A percentile compares a stretch with the other conserved stretches of the same genome.
Evolutionary conservation across 2,888 invertebrate species (phyloP).

Genomic region (Tribolium freemani): DNA sequence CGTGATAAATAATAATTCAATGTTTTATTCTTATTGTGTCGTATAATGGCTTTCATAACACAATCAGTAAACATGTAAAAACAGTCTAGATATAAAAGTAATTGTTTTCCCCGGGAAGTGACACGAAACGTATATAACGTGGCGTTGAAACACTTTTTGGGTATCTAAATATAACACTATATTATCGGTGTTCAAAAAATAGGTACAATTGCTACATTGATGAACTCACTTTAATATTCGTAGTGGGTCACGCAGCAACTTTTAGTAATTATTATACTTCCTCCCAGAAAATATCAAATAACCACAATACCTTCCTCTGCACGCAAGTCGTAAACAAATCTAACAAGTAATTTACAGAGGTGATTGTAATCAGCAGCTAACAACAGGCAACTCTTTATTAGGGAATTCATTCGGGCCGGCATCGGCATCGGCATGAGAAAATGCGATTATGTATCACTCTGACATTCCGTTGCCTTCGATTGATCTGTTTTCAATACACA

Average conservation of each 20-base stretch:
- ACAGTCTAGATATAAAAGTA: conserved; percentile 8
- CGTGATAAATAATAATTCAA: conserved; percentile 6
- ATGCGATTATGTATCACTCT: conserved; percentile 22
- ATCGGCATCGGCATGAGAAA: conserved; percentile 34
- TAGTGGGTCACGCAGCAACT: conserved; percentile 41
- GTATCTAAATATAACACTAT: conserved; percentile 27
- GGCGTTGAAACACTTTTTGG: conserved; percentile 10
- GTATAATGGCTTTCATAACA: conserved; percentile 4
- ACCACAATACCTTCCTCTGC: conserved; percentile 48
- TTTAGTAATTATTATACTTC: conserved; percentile 50
- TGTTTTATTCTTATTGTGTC: conserved; percentile 6
- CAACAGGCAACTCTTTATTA: conserved; percentile 43
- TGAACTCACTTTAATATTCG: conserved; percentile 41
- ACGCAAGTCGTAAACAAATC: conserved; percentile 52
- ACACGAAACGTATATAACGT: conserved; percentile 21
- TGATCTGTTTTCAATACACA: conserved; percentile 19
- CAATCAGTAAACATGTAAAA: conserved; percentile 17
- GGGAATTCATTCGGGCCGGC: conserved; percentile 30
- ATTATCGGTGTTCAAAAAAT: conserved; percentile 29
- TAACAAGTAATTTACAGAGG: conserved; percentile 48
- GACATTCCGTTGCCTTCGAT: conserved; percentile 23
- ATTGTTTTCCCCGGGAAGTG: conserved; percentile 15
- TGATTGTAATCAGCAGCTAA: conserved; percentile 48
- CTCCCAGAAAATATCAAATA: conserved; percentile 44
- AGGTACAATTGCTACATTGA: conserved; percentile 33